Conservation (phyloP, 2,797 vertebrate species). For the Lerista edwardsae region DNA sequence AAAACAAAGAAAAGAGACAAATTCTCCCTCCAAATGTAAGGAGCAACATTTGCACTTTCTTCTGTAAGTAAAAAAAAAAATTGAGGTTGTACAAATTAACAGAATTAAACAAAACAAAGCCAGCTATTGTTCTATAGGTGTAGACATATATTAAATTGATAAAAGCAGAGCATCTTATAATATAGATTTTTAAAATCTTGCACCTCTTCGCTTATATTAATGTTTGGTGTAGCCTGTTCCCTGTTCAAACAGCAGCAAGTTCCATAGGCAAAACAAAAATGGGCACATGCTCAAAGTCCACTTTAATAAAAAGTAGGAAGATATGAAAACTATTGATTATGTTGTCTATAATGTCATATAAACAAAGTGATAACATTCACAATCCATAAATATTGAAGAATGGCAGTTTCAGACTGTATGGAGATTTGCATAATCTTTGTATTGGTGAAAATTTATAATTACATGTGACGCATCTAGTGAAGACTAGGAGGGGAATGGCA, state of each 20-base stretch:
- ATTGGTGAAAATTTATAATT: conserved; percentile 75
- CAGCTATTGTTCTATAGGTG: conserved; percentile 46
- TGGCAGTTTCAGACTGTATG: conserved; percentile 65
- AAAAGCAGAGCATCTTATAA: conserved; percentile 59
- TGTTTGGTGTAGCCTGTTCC: conserved; percentile 69
- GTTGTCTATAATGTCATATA: conserved; percentile 74
- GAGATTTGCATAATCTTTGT: conserved; percentile 73
- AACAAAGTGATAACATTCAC: conserved; percentile 73
- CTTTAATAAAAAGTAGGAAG: conserved; percentile 67
- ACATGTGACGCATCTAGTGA: conserved; percentile 64
- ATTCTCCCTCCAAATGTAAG: conserved; percentile 22
- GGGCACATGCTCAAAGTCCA: conserved; percentile 58
- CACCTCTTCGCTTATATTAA: conserved; percentile 56
- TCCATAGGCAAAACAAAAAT: conserved; percentile 64
- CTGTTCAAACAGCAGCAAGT: conserved; percentile 69
- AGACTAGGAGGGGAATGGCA: conserved; percentile 56
- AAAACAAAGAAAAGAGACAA: background rate
- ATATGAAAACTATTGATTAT: conserved; percentile 76
- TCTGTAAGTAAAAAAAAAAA: conserved; percentile 24
- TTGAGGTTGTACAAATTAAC: conserved; percentile 43
- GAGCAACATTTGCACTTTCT: conserved; percentile 27
- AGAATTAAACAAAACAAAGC: conserved; percentile 57
- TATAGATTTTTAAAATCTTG: conserved; percentile 28
- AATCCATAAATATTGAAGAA: conserved; percentile 62
- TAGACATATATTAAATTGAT: conserved; percentile 68